Base-by-base conservation (phyloP, 1,140 invertebrate species). In the Eciton burchellii region DNA sequence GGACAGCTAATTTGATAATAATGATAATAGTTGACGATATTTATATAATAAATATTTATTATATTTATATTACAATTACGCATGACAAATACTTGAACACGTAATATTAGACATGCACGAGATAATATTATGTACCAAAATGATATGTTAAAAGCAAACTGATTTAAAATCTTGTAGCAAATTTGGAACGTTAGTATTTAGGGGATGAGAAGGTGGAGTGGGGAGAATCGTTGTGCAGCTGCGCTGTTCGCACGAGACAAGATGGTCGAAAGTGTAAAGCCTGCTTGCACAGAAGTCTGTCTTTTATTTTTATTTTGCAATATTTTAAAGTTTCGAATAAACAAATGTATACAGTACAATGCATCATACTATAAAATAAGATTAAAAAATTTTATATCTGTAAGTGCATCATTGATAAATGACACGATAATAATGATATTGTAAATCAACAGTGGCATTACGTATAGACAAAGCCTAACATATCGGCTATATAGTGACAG, bases 231-330 rank as follows among this genome's bases (percentile, higher is more conserved):
- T 16, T 82, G 72, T 74, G 89, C 92, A 93, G 92, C 92, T 94
- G 93, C 91, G 89, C 86, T 65, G 84, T 88, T 90, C 84, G 74
- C 84, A 84, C 81, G 66, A 88, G 90, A 91, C 87, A 94, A 93
- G 90, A 93, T 93, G 90, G 91, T 91, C 70, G 91, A 85, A 87
- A 85, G 79, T 72, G 71, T 82, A 62, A 54, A 47, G 62, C 65
- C 81, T 72, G 81, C 74, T 89, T 86, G 79, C 52, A 79, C 45
- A 21, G 57, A 29, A 72, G 73, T 88, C 73, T 71, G 71, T 54
- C 21, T 45, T 85, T 65, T 63, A 47, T 16, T 66, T 21, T 87
- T 70, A 0, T 21, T 73, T 81, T 82, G 16, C 41, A 65, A 57
- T 3, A 24, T 49, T 59, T 35, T 60, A 66, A 35, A 74, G 63